Percentiles rank a stretch among this genome's conserved stretches.
phyloP scores from a whole-genome alignment of 2,888 invertebrate species.

The Pseudoips prasinana region DNA sequence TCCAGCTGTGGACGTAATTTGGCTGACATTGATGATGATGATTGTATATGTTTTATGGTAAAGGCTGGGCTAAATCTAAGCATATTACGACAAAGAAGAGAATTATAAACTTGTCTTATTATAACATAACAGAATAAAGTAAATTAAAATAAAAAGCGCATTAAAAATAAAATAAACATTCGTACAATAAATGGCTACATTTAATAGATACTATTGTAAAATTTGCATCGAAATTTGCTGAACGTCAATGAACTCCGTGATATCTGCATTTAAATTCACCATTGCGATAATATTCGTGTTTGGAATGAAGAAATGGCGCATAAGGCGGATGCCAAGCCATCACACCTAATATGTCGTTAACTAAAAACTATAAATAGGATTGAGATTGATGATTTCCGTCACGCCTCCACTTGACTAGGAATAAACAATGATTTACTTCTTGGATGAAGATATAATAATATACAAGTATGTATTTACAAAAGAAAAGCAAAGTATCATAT shows the following conservation, averaged over 20 bases:
- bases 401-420: constrained; percentile 14
- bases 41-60: too few relatives aligned
- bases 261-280: constrained; percentile 19
- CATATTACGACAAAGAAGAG: too few relatives aligned
- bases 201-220: constrained; percentile 12
- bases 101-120: too few relatives aligned
- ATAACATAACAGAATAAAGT: too few relatives aligned
- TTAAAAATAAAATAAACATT: too few relatives aligned
- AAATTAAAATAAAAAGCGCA: too few relatives aligned
- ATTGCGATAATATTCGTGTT: constrained; percentile 28
- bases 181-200: constrained; percentile 6
- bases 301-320: constrained; percentile 21
- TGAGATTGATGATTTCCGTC: constrained; percentile 15
- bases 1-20: too few relatives aligned
- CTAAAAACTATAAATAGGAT: constrained; percentile 11
- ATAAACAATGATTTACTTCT: constrained; percentile 15
- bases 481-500: too few relatives aligned
- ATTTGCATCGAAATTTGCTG: constrained; percentile 9
- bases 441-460: too few relatives aligned
- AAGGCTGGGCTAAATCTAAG: too few relatives aligned
- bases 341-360: constrained; percentile 10
- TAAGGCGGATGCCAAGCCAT: constrained; percentile 6
- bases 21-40: too few relatives aligned
- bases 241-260: constrained; percentile 23
- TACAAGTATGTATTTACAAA: too few relatives aligned